phyloP scores from a whole-genome alignment of 1,140 invertebrate genomes.

The Idris sp. region DNA sequence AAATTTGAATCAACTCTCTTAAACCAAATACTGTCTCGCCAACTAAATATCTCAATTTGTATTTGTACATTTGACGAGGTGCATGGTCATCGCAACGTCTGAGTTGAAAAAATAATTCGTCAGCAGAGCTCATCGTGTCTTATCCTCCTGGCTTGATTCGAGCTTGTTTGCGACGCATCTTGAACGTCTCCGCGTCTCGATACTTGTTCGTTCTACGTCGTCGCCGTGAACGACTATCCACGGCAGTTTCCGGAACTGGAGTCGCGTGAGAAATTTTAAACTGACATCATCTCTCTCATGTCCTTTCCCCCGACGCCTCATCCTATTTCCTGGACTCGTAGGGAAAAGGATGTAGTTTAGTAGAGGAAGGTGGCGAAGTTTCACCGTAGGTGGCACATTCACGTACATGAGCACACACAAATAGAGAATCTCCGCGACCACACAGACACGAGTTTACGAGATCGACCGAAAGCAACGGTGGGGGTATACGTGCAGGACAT shows the following conservation, averaged over 20 bases:
- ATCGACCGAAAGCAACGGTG: slow-evolving; percentile 36
- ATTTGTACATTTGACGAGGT: too few species aligned
- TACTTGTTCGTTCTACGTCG: slow-evolving; percentile 55
- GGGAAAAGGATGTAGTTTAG: slow-evolving; percentile 62
- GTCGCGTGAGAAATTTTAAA: slow-evolving; percentile 67
- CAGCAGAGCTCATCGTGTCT: slow-evolving; percentile 32
- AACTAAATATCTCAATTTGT: too few species aligned
- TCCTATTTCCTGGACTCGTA: slow-evolving; percentile 58
- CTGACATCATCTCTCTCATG: slow-evolving; percentile 64
- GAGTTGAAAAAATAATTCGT: slow-evolving; percentile 59
- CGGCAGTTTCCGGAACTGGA: slow-evolving; percentile 60
- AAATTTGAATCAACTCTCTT: too few species aligned
- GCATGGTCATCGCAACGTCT: slow-evolving; percentile 36
- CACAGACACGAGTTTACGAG: slow-evolving; percentile 22
- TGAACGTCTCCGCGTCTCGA: slow-evolving; percentile 46
- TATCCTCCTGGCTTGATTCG: slow-evolving; percentile 31
- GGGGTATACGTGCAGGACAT: slow-evolving; percentile 65
- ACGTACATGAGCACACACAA: slow-evolving; percentile 51
- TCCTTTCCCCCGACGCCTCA: slow-evolving; percentile 52
- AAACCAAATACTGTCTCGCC: too few species aligned
- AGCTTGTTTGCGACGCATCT: slow-evolving; percentile 65
- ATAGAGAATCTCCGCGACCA: slow-evolving; percentile 60
- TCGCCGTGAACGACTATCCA: slow-evolving; percentile 51
- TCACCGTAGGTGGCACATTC: slow-evolving; percentile 60
- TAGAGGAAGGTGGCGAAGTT: slow-evolving; percentile 63